Base-by-base conservation (phyloP, 2,113 vertebrate species). In the Pungitius pungitius region DNA sequence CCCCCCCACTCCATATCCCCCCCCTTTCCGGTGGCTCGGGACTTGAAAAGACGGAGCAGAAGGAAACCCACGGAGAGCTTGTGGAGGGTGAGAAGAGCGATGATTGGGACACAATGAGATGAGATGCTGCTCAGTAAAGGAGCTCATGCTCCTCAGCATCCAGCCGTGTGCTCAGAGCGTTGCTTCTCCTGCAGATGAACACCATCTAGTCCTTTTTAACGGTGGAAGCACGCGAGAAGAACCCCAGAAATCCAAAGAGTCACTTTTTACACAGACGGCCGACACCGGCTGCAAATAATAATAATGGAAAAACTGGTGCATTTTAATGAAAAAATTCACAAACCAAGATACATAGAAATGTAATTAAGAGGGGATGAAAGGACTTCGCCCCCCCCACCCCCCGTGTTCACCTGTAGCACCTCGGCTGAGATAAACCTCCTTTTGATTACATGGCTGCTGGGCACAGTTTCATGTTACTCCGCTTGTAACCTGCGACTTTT, bases 11-110 rank as follows among this genome's bases (percentile, higher is more conserved):
- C n/a, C n/a, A n/a, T n/a, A n/a, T n/a, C n/a, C n/a, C n/a, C 87
- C 83, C 83, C 75, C 80, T 88, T 89, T 90, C 84, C 87, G 82
- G 85, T 81, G 77, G 83, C 73, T 91, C 82, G 80, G 80, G 85
- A 84, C 79, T 82, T 83, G 66, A 85, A 90, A 88, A 81, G 66
- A 61, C 30, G 60, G 22, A 70, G 20, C 47, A 61, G 75, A 66
- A 30, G 30, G 37, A 70, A 73, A 43, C 20, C 20, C 45, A 47
- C 22, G 59, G 59, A 75, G 71, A 90, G n/a, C n/a, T 69, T 42
- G 9, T 52, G 33, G 9, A 77, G 79, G 80, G 75, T 54, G 59
- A 63, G 64, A 73, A 63, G 18, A 58, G 69, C 30, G 81, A 87
- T 87, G 87, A 68, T 89, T 87, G 70, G 82, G 62, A 70, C 58